phyloP scores from a whole-genome alignment of 2,797 vertebrate species.

The Margarornis squamiger region DNA sequence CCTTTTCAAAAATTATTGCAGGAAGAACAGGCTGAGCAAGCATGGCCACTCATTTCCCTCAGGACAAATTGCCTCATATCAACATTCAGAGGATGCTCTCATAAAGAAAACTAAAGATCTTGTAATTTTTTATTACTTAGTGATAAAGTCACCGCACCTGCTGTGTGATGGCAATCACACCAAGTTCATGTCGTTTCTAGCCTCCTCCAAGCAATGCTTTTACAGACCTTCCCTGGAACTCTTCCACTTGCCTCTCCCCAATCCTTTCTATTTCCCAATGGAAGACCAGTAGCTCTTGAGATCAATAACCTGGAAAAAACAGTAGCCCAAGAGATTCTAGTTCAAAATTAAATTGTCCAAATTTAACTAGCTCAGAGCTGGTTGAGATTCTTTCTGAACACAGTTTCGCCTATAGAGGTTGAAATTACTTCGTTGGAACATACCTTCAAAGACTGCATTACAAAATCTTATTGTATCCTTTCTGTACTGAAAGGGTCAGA shows the following conservation, averaged over 20 bases:
- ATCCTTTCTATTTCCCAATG: neutral
- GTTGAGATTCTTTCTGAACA: neutral
- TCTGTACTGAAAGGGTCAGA: neutral
- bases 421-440: neutral
- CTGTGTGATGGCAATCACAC: neutral
- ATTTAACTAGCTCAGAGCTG: neutral
- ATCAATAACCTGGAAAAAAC: neutral
- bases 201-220: neutral
- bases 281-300: neutral
- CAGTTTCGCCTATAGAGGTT: neutral
- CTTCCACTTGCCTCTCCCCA: neutral
- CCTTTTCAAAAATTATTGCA: constrained; percentile 39
- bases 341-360: neutral
- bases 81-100: neutral
- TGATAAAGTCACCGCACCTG: neutral
- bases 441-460: neutral
- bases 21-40: constrained; percentile 26
- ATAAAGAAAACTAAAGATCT: neutral
- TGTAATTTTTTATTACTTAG: neutral
- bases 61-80: neutral
- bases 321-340: neutral
- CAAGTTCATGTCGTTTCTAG: neutral
- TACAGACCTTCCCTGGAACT: neutral
- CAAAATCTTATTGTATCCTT: neutral
- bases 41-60: constrained; percentile 15